Evolutionary conservation across 1,140 invertebrate species (phyloP), one percentile per base, ranked within the genome.

Genomic region (Riptortus pedestris): DNA sequence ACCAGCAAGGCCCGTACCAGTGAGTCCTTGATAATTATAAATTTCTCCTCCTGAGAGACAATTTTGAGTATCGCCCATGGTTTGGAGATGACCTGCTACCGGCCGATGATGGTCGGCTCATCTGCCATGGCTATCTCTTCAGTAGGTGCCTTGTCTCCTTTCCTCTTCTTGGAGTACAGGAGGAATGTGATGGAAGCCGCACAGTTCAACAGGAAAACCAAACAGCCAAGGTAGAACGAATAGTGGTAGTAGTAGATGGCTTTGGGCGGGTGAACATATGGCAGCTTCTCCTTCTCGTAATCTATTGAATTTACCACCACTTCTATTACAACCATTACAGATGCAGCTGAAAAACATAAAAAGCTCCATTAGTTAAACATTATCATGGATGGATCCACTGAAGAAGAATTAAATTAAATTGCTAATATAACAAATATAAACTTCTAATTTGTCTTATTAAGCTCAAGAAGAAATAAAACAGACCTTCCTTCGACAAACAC

Each of bases 111-210:
- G 18, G 86, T 87, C 0, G 88, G 86, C 71, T 91, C 89, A 70
- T 92, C 89, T 22, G 88, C 87, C 81, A 88, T 84, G 0, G 86
- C 87, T 20, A 88, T 75, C 70, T 88, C 85, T 67, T 90, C 88
- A 22, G 80, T 86, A 0, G 83, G 82, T 7, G 87, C 87, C 70
- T 88, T 87, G 66, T 86, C 83, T 11, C 88, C 83, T 76, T 92
- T 92, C 71, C 86, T 81, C 64, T 93, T 92, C 59, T 85, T 81
- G 0, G 89, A 92, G 70, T 84, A 89, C 70, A 87, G 77, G 57
- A 92, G 80, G 72, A 92, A 92, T 47, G 83, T 79, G 26, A 82
- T 76, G 3, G 86, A 85, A 4, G 85, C 80, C 22, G 84, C 67
- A 12, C 88, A 71, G 72, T 86, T 88, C n/a, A 83, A 76, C 4